These are phyloP conservation scores for Zootermopsis nevadensis DNA, from an alignment of 2,888 invertebrate genomes.

Conservation along the genomic window DNA sequence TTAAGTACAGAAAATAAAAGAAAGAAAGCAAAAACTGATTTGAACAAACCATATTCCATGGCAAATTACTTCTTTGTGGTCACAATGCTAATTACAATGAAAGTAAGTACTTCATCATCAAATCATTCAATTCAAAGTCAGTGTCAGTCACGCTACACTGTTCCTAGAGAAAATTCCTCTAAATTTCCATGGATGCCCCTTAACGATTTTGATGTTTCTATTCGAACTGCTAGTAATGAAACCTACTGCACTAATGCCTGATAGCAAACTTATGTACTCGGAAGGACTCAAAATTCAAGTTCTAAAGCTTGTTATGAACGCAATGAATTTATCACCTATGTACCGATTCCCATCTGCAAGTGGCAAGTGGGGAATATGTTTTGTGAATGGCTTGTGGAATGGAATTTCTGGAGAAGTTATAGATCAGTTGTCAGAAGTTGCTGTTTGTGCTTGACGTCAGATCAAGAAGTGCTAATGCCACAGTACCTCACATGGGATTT, in stretches of 20 bases:
- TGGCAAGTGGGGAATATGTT: not conserved
- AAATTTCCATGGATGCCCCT: not conserved
- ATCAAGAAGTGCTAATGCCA: not conserved
- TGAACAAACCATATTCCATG: too few relatives aligned
- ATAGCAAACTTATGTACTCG: not conserved
- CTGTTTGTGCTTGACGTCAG: constrained; percentile 7
- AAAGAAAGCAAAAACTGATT: too few relatives aligned
- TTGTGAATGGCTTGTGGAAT: constrained; percentile 13
- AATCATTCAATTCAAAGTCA: too few relatives aligned
- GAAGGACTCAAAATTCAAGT: not conserved
- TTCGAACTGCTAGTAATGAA: constrained; percentile 7
- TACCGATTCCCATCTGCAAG: not conserved
- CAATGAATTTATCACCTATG: not conserved
- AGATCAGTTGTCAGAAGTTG: not conserved
- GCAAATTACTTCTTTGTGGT: too few relatives aligned
- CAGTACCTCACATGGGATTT: constrained; percentile 57
- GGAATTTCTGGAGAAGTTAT: not conserved
- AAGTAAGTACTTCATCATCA: too few relatives aligned
- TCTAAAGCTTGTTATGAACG: not conserved
- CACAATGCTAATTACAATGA: too few relatives aligned
- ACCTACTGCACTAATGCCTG: too few relatives aligned
- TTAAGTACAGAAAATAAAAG: too few relatives aligned
- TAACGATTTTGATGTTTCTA: not conserved
- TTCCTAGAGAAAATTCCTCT: not conserved
- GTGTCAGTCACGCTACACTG: not conserved